phyloP scores from a whole-genome alignment of 1,140 invertebrate species.

The Caenorhabditis latens region DNA sequence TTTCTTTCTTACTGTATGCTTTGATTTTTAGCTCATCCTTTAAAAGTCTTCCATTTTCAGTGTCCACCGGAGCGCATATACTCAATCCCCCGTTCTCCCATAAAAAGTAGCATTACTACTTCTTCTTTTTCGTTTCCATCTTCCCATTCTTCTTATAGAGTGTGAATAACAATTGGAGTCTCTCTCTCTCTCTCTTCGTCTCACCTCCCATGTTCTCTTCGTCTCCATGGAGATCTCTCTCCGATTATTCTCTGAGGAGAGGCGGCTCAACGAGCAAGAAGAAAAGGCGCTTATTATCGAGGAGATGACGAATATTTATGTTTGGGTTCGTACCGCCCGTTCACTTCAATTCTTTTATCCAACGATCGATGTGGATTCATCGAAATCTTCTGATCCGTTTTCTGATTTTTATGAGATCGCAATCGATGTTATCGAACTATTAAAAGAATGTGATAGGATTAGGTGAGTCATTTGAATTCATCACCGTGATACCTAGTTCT shows the following conservation, averaged over 20 bases:
- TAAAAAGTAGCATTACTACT: no score
- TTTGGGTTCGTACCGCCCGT: constrained; percentile 15
- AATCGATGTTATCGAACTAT: background rate
- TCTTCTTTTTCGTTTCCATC: no score
- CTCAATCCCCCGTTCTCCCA: no score
- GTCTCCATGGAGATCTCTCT: constrained; percentile 20
- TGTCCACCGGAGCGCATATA: no score
- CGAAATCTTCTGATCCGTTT: background rate
- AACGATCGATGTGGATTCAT: background rate
- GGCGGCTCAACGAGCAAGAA: background rate
- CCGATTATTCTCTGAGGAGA: background rate
- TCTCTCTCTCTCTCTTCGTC: background rate
- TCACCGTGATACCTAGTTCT: no score
- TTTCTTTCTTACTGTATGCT: no score
- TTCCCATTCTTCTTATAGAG: background rate
- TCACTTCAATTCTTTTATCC: constrained; percentile 48
- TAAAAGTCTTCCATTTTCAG: no score
- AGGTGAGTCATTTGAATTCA: background rate
- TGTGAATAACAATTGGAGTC: constrained; percentile 42
- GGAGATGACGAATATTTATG: constrained; percentile 39
- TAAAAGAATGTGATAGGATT: constrained; percentile 24
- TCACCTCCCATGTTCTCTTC: background rate
- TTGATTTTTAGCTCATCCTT: no score
- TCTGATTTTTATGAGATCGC: background rate
- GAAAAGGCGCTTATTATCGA: background rate